These are phyloP conservation scores for Standfussiana lucernea DNA, from an alignment of 2,888 invertebrate species.

Conservation along the genomic window DNA sequence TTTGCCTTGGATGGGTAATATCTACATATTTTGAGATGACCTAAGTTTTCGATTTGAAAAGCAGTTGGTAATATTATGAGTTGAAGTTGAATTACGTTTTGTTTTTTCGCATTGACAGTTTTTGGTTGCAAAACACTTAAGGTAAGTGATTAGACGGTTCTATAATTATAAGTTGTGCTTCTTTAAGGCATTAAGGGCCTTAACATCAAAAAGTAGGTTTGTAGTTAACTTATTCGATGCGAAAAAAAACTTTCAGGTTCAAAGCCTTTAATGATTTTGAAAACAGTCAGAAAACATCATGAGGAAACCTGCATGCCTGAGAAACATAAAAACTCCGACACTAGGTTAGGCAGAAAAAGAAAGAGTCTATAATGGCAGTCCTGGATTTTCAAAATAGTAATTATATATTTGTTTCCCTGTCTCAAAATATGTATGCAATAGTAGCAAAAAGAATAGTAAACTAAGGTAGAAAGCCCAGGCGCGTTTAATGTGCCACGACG, in stretches of 20 bases:
- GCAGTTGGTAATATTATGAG: not conserved
- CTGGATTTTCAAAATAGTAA: not conserved
- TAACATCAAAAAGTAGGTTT: not conserved
- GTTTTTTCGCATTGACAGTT: not conserved
- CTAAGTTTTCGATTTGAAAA: constrained; percentile 17
- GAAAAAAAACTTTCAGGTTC: not conserved
- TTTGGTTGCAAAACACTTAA: not conserved
- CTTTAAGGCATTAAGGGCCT: no score
- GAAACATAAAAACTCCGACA: no score
- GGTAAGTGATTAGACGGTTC: not conserved
- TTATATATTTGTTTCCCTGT: not conserved
- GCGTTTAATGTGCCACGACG: constrained; percentile 42
- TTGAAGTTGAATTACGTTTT: constrained; percentile 23
- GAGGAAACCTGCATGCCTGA: no score
- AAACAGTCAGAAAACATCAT: no score
- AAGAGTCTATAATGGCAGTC: not conserved
- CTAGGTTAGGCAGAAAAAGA: no score
- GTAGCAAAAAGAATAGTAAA: constrained; percentile 24
- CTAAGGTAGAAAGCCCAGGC: constrained; percentile 29
- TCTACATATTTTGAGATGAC: constrained; percentile 30
- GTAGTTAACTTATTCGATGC: not conserved
- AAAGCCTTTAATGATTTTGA: not conserved
- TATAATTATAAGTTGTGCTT: not conserved
- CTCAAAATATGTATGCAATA: not conserved
- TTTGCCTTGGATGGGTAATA: constrained; percentile 40